Evolutionary conservation across 2,113 vertebrate genomes (phyloP), one percentile per base, ranked within the genome.

Genomic region (Mandrillus leucophaeus): DNA sequence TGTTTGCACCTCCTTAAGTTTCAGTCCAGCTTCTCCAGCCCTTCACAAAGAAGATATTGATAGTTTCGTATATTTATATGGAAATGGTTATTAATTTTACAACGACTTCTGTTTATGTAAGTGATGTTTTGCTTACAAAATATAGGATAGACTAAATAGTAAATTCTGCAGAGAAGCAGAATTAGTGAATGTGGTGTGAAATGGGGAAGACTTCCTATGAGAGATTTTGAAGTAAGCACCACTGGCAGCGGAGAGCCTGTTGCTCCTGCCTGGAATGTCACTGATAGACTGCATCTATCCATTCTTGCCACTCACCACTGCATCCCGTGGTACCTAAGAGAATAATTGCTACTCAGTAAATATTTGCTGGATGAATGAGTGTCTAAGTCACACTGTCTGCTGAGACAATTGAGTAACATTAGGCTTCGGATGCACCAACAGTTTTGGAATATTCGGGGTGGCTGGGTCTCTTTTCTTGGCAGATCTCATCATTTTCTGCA

Each of bases 401-500:
- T 55, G 59, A 48, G 87, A 48, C 83, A 50, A 78, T 16, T 27
- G 76, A 11, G 93, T 20, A 7, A 14, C 64, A 14, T 30, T 35
- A 17, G 45, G 72, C 50, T 50, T 43, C 1, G 0, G 38, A 22
- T 27, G 35, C 59, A 5, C 95, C 35, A 73, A 79, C 43, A 64
- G 61, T 22, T 85, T 78, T n/a, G 64, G 87, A 96, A 57, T 11
- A 8, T 6, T 23, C 5, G 8, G 18, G 13, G 45, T 73, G 64
- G 68, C 1, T 40, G 55, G 72, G 83, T 59, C 48, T 22, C 45
- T 78, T 73, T 95, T 93, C 95, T 96, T 75, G 94, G 88, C 96
- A 48, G n/a, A 96, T 59, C 80, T 96, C 88, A 96, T 95, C 94
- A 70, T 85, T 97, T 96, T 98, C 76, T 88, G 88, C 88, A 48